Evolutionary conservation across 2,888 invertebrate genomes (phyloP), one percentile per base, ranked within the genome.

Genomic region (Lithophane ornitopus): DNA sequence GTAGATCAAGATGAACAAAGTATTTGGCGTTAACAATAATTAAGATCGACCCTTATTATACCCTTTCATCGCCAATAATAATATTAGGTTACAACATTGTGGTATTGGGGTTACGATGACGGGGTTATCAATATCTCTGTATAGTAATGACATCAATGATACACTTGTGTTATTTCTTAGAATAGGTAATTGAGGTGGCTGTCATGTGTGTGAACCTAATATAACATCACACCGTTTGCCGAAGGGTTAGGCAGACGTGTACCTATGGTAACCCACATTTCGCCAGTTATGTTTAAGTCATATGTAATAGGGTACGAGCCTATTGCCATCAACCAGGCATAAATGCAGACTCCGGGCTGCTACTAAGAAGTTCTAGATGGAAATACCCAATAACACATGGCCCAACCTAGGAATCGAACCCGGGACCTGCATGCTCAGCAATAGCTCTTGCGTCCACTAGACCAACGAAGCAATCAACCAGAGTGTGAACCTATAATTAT

Each of bases 21-120:
- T 74, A 66, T 83, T 70, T 66, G 59, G 69, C 62, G 66, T 49
- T 66, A 77, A 72, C 72, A 54, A 70, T 77, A 72, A 85, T 85
- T 82, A 72, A 62, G 62, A 70, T 67, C 83, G 61, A 70, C 77
- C 78, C 78, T 46, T 7, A 62, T 76, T 65, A 12, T 58, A 61
- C 67, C 69, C 71, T 76, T 67, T 85, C 62, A 82, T 49, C 67
- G 62, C 39, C 39, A 56, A 58, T 82, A 49, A 82, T 68, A 66
- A 75, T 76, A 82, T 85, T 66, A 75, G 34, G 66, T 76, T 77
- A 82, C 82, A 74, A 61, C 22, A 52, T 67, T 74, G 22, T 44
- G 59, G 26, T 52, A 44, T 67, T 59, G 41, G n/a, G 62, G 63
- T 65, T 49, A 68, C 44, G n/a, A 69, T 68, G 59, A 61, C 54